These are phyloP conservation scores for Neofelis nebulosa DNA, from an alignment of 2,113 vertebrate genomes.

Conservation along the genomic window DNA sequence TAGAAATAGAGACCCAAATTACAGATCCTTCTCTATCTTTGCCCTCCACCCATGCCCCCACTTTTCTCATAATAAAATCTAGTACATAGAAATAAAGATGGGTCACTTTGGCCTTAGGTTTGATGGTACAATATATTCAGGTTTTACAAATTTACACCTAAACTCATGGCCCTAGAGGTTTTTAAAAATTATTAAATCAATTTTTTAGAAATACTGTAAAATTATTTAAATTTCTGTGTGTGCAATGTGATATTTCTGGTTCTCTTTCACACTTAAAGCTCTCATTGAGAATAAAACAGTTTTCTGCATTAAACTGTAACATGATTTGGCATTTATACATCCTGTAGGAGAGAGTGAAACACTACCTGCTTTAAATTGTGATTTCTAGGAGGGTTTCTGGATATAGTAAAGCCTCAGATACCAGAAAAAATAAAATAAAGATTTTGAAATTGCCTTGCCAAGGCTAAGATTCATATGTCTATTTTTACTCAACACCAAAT, in stretches of 20 bases:
- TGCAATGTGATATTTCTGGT: conserved; percentile 70
- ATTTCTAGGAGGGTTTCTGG: conserved; percentile 62
- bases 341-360: conserved; percentile 46
- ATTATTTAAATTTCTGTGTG: conserved; percentile 59
- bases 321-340: conserved; percentile 74
- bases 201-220: conserved; percentile 33
- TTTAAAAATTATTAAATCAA: conserved; percentile 41
- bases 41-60: fast-evolving
- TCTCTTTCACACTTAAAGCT: conserved; percentile 71
- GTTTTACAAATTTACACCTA: conserved; percentile 5
- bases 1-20: neutral
- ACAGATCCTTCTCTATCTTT: neutral
- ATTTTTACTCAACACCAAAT: conserved; percentile 64
- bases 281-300: conserved; percentile 69
- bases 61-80: neutral
- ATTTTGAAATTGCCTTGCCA: conserved; percentile 53
- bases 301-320: conserved; percentile 60
- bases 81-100: neutral
- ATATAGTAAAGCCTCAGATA: conserved; percentile 42
- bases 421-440: conserved; percentile 41
- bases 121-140: neutral
- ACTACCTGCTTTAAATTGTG: conserved; percentile 70
- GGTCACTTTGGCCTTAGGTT: neutral
- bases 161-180: neutral
- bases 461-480: conserved; percentile 17